phyloP scores from a whole-genome alignment of 2,888 invertebrate genomes.

The Plutella xylostella region DNA sequence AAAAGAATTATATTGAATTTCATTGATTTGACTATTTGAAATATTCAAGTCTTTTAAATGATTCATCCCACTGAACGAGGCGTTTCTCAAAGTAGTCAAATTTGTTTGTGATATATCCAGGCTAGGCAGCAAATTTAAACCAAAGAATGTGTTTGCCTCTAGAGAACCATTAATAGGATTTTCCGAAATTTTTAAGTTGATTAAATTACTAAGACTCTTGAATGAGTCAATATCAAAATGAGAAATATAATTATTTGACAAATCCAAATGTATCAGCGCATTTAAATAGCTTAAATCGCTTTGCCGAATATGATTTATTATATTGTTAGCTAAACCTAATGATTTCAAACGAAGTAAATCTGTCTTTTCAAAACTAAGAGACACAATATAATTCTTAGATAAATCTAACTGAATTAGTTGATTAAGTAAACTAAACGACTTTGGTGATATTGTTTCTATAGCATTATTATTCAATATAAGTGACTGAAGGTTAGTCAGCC shows the following conservation, averaged over 20 bases:
- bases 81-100: conserved; percentile 31
- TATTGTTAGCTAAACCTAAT: conserved; percentile 32
- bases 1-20: conserved; percentile 37
- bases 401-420: conserved; percentile 32
- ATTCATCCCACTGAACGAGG: conserved; percentile 38
- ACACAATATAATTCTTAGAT: conserved; percentile 34
- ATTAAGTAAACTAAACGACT: conserved; percentile 30
- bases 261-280: conserved; percentile 33
- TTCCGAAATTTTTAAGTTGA: conserved; percentile 34
- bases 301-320: conserved; percentile 27
- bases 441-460: conserved; percentile 25
- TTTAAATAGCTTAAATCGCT: conserved; percentile 28
- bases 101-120: conserved; percentile 39
- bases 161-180: conserved; percentile 36
- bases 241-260: conserved; percentile 39
- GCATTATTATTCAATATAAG: conserved; percentile 37
- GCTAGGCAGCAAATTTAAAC: conserved; percentile 32
- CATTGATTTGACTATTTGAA: conserved; percentile 32
- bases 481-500: conserved; percentile 24
- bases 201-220: conserved; percentile 26
- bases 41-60: conserved; percentile 34
- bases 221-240: conserved; percentile 33
- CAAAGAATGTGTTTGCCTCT: conserved; percentile 33
- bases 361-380: conserved; percentile 32
- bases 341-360: conserved; percentile 30